Base-by-base conservation (phyloP, 2,113 vertebrate genomes). In the Agelaius tricolor region DNA sequence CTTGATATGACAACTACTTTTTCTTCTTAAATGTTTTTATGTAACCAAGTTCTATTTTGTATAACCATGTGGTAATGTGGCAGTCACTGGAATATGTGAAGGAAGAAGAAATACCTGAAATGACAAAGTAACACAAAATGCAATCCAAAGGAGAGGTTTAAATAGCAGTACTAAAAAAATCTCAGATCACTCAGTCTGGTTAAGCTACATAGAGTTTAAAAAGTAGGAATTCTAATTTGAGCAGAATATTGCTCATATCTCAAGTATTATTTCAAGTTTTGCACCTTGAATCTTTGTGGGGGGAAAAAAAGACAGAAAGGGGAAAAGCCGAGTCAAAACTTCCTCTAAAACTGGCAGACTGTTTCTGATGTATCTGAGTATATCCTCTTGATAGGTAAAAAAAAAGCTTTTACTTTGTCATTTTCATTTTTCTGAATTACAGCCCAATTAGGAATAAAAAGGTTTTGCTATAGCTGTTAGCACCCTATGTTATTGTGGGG, bases 401-500 rank as follows among this genome's bases (percentile, higher is more conserved):
- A 35, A 33, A 49, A 37, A 21, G 1, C 5, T 67, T 67, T 74
- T 54, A 33, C 35, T 54, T 66, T n/a, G 33, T 23, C 8, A 4
- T 88, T 86, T 76, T 31, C 9, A 12, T 49, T 63, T 75, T 43
- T 22, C 54, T 47, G 26, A 85, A 35, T n/a, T 69, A 44, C 27
- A 67, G 54, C 41, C 35, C 19, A 18, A 5, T 8, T 33, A 59
- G 24, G 19, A 84, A 73, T 9, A 39, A n/a, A 76, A 63, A 37
- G 3, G 5, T 33, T 63, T 71, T 24, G 17, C 15, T 33, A 6
- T 3, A 68, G 47, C 22, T 51, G 24, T 49, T 27, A 27, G 72
- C 3, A 69, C 3, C 14, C 24, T 4, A 8, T 39, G 4, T 39
- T 51, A 18, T 0, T n/a, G 35, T 14, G 20, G 41, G 23, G 7